Conservation (phyloP, 2,888 invertebrate genomes). For the Tortricodes alternella region DNA sequence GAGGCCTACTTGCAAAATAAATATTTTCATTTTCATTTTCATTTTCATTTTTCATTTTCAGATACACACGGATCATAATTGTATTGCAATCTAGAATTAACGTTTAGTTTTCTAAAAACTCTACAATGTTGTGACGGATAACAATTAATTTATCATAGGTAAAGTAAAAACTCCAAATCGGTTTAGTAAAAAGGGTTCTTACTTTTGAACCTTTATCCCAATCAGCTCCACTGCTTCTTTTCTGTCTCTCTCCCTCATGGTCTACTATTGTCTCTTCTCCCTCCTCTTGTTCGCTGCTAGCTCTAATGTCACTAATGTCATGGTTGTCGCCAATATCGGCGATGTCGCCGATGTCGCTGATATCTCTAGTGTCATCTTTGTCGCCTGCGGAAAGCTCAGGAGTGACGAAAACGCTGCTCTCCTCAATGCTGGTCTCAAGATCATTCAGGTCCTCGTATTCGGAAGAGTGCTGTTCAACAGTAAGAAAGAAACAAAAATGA, state of each 20-base stretch:
- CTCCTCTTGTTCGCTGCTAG: conserved; percentile 8
- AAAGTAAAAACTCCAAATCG: no score
- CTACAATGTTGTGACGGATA: no score
- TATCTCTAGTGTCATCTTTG: not conserved
- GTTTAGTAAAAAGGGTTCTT: no score
- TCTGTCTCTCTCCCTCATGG: conserved; percentile 36
- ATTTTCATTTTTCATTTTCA: no score
- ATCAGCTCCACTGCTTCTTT: conserved; percentile 61
- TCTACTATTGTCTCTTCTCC: conserved; percentile 35
- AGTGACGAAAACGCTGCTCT: conserved; percentile 46
- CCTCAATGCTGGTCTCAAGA: conserved; percentile 54
- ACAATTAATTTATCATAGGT: no score
- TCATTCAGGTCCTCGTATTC: conserved; percentile 36
- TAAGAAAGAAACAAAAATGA: not conserved
- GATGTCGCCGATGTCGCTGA: not conserved
- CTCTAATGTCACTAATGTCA: not conserved
- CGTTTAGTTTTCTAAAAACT: no score
- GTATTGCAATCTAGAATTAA: no score
- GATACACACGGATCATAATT: no score
- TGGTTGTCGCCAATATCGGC: not conserved
- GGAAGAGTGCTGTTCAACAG: conserved; percentile 8
- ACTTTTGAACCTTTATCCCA: conserved; percentile 63
- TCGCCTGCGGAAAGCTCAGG: conserved; percentile 38
- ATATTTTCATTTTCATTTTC: no score
- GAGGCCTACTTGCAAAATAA: no score